Evolutionary conservation across 1,140 invertebrate species (phyloP).

Genomic region (Drosophila bifasciata): DNA sequence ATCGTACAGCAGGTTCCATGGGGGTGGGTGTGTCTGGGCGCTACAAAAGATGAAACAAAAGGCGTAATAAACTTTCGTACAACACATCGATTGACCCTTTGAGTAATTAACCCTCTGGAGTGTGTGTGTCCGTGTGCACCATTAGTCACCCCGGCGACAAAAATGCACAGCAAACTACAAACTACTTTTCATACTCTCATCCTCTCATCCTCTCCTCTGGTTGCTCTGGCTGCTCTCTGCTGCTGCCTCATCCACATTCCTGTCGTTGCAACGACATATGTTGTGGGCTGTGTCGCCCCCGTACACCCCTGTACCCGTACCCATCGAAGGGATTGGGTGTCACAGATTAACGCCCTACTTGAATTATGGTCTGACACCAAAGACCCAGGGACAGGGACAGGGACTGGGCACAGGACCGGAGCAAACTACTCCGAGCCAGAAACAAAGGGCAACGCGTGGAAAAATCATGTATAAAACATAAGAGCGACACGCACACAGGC

Average conservation of each 20-base stretch:
- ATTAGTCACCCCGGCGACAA: conserved; percentile 60
- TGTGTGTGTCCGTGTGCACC: conserved; percentile 27
- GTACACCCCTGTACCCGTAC: no score
- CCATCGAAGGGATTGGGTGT: conserved; percentile 52
- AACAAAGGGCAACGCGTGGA: conserved; percentile 46
- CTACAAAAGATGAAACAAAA: conserved; percentile 15
- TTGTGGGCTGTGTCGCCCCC: conserved; percentile 30
- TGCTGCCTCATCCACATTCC: conserved; percentile 22
- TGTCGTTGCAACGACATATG: conserved; percentile 29
- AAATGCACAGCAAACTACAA: conserved; percentile 32
- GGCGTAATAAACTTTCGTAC: conserved; percentile 10
- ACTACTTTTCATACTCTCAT: conserved; percentile 7
- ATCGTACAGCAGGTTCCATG: no score
- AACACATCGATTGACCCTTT: conserved; percentile 53
- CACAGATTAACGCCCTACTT: conserved; percentile 73
- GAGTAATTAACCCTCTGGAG: conserved; percentile 65
- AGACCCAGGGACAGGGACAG: conserved; percentile 6
- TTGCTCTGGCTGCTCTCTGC: background rate
- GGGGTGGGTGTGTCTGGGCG: background rate
- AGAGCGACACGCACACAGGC: conserved; percentile 64
- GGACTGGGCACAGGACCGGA: background rate
- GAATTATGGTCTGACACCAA: conserved; percentile 59
- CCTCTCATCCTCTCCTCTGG: no score
- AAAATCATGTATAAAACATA: conserved; percentile 79
- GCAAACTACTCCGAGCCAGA: conserved; percentile 54